Conservation (phyloP, 1,140 invertebrate genomes). For the Pinna nobilis region DNA sequence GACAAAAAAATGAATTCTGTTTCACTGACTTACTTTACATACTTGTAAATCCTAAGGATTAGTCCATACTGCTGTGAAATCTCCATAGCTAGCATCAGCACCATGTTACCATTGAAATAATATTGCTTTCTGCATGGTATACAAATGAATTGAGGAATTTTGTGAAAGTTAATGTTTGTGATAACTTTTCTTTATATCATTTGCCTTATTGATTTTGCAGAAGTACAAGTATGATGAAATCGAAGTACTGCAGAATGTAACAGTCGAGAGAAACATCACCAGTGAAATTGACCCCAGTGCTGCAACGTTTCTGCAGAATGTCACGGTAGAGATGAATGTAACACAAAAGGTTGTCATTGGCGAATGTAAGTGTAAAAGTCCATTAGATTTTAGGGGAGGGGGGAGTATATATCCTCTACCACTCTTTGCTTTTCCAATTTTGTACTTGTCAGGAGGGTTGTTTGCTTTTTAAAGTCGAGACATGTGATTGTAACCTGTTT, state of each 20-base stretch:
- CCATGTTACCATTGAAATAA: too few relatives aligned
- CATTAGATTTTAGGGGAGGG: neutral
- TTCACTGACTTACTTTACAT: too few relatives aligned
- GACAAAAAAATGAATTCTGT: too few relatives aligned
- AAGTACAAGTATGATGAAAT: neutral
- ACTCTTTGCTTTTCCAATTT: too few relatives aligned
- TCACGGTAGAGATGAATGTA: conserved; percentile 10
- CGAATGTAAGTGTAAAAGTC: conserved; percentile 35
- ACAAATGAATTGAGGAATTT: too few relatives aligned
- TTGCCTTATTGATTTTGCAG: neutral
- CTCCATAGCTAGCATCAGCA: too few relatives aligned
- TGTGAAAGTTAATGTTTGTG: neutral
- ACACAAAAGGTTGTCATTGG: conserved; percentile 17
- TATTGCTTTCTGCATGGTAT: too few relatives aligned
- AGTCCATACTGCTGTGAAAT: too few relatives aligned
- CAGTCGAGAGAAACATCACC: conserved; percentile 33
- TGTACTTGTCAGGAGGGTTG: too few relatives aligned
- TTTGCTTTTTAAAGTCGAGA: too few relatives aligned
- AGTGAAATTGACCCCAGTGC: neutral
- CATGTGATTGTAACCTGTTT: too few relatives aligned
- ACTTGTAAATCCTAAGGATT: too few relatives aligned
- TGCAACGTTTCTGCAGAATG: neutral
- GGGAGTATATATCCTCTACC: neutral
- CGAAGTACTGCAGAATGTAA: conserved; percentile 47
- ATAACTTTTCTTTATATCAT: neutral